Conservation (phyloP, 2,888 invertebrate genomes). For the Tachina lurida region DNA sequence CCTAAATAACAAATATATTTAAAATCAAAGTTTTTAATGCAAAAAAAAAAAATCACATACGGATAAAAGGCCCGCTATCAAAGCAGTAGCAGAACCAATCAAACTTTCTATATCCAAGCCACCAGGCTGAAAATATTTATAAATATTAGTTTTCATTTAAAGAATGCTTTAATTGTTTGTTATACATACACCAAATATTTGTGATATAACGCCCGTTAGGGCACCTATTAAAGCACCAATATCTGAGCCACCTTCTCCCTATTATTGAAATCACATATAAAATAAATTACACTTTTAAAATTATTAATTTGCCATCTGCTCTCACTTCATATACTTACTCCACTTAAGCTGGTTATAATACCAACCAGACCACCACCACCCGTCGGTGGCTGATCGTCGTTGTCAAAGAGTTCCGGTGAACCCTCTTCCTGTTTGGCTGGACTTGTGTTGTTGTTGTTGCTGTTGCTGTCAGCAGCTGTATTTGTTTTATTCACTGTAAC, state of each 20-base stretch:
- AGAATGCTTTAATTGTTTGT: not conserved
- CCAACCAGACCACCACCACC: conserved; percentile 80
- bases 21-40: not conserved
- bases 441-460: not conserved
- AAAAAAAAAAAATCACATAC: conserved; percentile 67
- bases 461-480: not conserved
- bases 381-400: conserved; percentile 49
- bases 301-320: conserved; percentile 1
- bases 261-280: conserved; percentile 3
- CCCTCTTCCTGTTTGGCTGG: conserved; percentile 73
- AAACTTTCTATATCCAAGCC: conserved; percentile 81
- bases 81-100: conserved; percentile 79
- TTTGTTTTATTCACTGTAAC: not conserved
- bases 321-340: conserved; percentile 76
- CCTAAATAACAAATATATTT: conserved; percentile 72
- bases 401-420: conserved; percentile 66
- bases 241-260: conserved; percentile 83
- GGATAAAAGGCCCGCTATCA: conserved; percentile 80
- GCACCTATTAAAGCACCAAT: conserved; percentile 82
- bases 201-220: conserved; percentile 80
- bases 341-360: conserved; percentile 82
- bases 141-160: not conserved
- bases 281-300: conserved; percentile 18
- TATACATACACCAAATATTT: conserved; percentile 80
- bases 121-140: conserved; percentile 77